Percentiles rank a stretch among this genome's conserved stretches.
Evolutionary conservation across 1,140 invertebrate genomes (phyloP).

Genomic region (Aleiodes sp.): DNA sequence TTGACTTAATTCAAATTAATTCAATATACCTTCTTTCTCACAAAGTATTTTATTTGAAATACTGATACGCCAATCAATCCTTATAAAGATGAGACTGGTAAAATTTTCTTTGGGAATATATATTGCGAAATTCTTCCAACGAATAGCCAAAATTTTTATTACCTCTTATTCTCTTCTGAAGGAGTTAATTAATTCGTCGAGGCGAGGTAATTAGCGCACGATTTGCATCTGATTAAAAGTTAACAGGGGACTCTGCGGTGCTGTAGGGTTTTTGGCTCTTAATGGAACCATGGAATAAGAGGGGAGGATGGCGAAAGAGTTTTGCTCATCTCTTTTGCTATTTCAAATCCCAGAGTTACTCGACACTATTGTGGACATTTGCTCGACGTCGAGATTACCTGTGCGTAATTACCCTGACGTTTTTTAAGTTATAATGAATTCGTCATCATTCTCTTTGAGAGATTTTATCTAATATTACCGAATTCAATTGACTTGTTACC

Average conservation of each 20-base stretch:
- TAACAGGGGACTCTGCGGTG: conserved; percentile 31
- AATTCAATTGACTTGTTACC: not conserved
- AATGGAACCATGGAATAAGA: not conserved
- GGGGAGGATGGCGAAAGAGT: not conserved
- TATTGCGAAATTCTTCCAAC: not conserved
- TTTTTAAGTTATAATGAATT: conserved; percentile 7
- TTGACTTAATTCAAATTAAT: too few relatives aligned
- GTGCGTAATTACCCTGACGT: conserved; percentile 16
- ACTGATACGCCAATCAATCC: too few relatives aligned
- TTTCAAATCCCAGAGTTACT: conserved; percentile 11
- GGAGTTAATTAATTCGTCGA: conserved; percentile 46
- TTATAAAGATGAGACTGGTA: not conserved
- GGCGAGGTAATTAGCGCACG: conserved; percentile 45
- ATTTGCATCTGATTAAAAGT: conserved; percentile 53
- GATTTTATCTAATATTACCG: not conserved
- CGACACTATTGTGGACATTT: conserved; percentile 16
- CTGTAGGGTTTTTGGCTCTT: conserved; percentile 14
- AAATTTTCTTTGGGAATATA: not conserved
- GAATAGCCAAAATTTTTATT: conserved; percentile 1
- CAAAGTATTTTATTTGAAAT: too few relatives aligned
- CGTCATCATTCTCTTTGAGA: not conserved
- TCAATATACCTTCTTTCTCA: too few relatives aligned
- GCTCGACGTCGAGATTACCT: conserved; percentile 7
- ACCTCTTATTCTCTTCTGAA: not conserved
- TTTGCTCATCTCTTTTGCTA: conserved; percentile 3